phyloP scores from a whole-genome alignment of 2,888 invertebrate species.

The Limnephilus marmoratus region DNA sequence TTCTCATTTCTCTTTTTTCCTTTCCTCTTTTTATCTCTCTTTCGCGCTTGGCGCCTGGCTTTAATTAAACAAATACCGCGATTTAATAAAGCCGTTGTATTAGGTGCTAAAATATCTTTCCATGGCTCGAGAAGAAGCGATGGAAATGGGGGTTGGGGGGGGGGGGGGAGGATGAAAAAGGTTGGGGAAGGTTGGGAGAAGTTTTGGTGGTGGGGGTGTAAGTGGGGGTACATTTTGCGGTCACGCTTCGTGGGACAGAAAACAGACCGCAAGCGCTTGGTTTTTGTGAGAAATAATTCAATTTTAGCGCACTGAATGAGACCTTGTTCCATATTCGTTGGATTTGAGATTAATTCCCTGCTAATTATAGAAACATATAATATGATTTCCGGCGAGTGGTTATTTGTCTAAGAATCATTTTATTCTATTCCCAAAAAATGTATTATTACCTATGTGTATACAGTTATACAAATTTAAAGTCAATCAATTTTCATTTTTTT shows the following conservation, averaged over 20 bases:
- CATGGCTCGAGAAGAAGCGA: neutral
- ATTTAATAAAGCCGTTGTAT: slow-evolving; percentile 64
- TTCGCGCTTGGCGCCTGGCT: slow-evolving; percentile 42
- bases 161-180: neutral
- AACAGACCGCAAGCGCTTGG: slow-evolving; percentile 23
- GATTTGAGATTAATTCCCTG: neutral
- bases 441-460: no score
- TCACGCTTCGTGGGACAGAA: slow-evolving; percentile 23
- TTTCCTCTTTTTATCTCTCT: slow-evolving; percentile 10
- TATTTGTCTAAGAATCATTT: neutral
- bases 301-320: neutral
- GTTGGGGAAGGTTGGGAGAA: neutral
- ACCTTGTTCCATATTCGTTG: neutral
- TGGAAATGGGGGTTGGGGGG: neutral
- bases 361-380: neutral
- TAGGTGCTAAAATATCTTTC: slow-evolving; percentile 58
- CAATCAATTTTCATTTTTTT: neutral
- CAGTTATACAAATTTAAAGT: neutral
- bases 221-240: neutral
- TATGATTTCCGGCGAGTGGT: neutral
- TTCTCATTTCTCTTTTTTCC: neutral
- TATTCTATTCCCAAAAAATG: neutral
- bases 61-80: slow-evolving; percentile 65
- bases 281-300: slow-evolving; percentile 16
- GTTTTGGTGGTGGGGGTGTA: neutral